Conservation (phyloP, 2,888 invertebrate genomes). For the Eurytoma adleriae region DNA sequence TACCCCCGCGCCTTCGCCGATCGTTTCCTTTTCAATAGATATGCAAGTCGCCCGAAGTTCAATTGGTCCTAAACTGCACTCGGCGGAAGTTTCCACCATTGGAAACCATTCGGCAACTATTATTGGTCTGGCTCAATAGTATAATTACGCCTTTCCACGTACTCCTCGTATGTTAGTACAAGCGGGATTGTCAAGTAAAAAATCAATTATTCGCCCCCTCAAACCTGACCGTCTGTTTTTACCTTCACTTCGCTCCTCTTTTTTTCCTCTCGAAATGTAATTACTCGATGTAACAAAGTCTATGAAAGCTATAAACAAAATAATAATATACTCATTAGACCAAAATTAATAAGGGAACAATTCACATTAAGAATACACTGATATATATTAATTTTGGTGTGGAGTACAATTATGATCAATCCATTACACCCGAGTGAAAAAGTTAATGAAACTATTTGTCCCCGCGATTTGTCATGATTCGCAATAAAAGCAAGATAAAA, state of each 20-base stretch:
- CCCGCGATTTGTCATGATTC: no score
- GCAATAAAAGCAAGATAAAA: neutral
- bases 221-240: neutral
- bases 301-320: no score
- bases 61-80: constrained; percentile 71
- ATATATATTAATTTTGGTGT: no score
- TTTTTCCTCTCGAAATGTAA: no score
- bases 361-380: no score
- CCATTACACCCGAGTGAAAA: no score
- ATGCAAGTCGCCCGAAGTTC: constrained; percentile 65
- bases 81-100: constrained; percentile 66
- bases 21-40: constrained; percentile 60
- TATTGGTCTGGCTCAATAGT: constrained; percentile 69
- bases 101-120: constrained; percentile 70
- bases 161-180: constrained; percentile 2
- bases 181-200: constrained; percentile 44
- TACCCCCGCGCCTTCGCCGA: constrained; percentile 50
- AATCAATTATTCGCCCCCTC: constrained; percentile 44
- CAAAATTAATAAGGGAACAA: no score
- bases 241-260: neutral
- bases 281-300: no score
- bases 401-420: no score
- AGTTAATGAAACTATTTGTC: no score
- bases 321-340: no score
- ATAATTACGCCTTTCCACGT: constrained; percentile 65